A percentile compares a stretch with the other conserved stretches of the same genome.
Evolutionary conservation across 2,888 invertebrate species (phyloP).

Genomic region (Tholera decimalis): DNA sequence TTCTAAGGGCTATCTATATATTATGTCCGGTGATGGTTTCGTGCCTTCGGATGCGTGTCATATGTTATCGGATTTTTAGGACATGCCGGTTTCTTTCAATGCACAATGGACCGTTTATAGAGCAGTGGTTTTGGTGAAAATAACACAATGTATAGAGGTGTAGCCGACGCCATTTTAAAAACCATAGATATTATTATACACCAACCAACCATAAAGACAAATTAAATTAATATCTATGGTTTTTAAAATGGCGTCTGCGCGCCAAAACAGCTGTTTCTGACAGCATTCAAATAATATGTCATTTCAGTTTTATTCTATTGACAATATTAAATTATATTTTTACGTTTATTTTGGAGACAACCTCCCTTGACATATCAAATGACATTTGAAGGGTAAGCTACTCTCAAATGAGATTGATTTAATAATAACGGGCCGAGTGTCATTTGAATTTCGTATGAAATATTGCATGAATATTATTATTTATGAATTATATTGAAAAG

Average conservation of each 20-base stretch:
- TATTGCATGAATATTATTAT: conserved; percentile 6
- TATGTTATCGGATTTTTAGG: too few relatives aligned
- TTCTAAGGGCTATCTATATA: too few relatives aligned
- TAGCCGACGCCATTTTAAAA: too few relatives aligned
- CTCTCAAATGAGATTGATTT: conserved; percentile 22
- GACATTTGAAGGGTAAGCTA: conserved; percentile 5
- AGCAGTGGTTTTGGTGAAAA: too few relatives aligned
- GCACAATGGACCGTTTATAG: too few relatives aligned
- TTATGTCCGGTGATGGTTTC: too few relatives aligned
- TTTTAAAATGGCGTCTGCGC: conserved; percentile 21
- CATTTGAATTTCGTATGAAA: conserved; percentile 9
- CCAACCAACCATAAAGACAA: too few relatives aligned
- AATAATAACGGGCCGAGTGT: conserved; percentile 18
- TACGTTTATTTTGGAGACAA: conserved; percentile 24
- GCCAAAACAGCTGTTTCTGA: conserved; percentile 1
- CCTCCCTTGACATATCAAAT: conserved; percentile 37
- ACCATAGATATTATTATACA: too few relatives aligned
- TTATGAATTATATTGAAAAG: conserved; percentile 1
- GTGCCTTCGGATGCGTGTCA: too few relatives aligned
- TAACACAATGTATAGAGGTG: too few relatives aligned
- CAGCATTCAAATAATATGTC: conserved; percentile 16
- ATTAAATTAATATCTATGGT: conserved; percentile 8
- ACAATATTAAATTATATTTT: conserved; percentile 31
- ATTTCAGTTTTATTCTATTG: conserved; percentile 27
- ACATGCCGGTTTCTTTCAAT: too few relatives aligned